These are phyloP conservation scores for Aleiodes alternator DNA, from an alignment of 2,888 invertebrate genomes.

Conservation along the genomic window DNA sequence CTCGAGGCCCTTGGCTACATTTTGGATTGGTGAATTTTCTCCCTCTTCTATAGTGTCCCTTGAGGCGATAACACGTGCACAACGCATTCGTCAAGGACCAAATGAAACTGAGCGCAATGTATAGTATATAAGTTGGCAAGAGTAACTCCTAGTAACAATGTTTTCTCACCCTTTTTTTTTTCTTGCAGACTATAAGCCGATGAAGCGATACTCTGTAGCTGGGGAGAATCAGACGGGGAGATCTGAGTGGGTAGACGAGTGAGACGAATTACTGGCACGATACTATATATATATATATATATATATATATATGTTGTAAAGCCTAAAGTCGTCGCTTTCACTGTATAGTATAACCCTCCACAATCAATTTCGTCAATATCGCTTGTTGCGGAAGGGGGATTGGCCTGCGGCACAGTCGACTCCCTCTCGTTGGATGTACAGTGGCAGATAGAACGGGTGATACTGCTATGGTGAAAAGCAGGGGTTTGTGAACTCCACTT, in stretches of 20 bases:
- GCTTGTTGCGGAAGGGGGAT: slow-evolving; percentile 70
- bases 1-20: slow-evolving; percentile 63
- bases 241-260: slow-evolving; percentile 35
- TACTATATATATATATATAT: slow-evolving; percentile 51
- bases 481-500: slow-evolving; percentile 53
- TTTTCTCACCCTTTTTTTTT: slow-evolving; percentile 70
- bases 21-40: slow-evolving; percentile 34
- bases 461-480: slow-evolving; percentile 39
- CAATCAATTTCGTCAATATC: slow-evolving; percentile 73
- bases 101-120: slow-evolving; percentile 51
- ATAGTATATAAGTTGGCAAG: slow-evolving; percentile 57
- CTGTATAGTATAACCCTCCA: slow-evolving; percentile 61
- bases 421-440: slow-evolving; percentile 47
- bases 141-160: slow-evolving; percentile 72
- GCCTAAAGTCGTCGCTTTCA: slow-evolving; percentile 38
- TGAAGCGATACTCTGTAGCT: slow-evolving; percentile 38
- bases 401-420: slow-evolving; percentile 66
- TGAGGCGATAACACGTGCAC: slow-evolving; percentile 67
- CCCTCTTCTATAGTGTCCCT: slow-evolving; percentile 56
- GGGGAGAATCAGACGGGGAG: slow-evolving; percentile 38
- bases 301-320: slow-evolving; percentile 20
- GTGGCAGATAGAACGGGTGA: slow-evolving; percentile 38
- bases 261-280: slow-evolving; percentile 37
- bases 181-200: slow-evolving; percentile 48
- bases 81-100: slow-evolving; percentile 48